Evolutionary conservation across 1,140 invertebrate species (phyloP).

Genomic region (Drosophila ambigua): DNA sequence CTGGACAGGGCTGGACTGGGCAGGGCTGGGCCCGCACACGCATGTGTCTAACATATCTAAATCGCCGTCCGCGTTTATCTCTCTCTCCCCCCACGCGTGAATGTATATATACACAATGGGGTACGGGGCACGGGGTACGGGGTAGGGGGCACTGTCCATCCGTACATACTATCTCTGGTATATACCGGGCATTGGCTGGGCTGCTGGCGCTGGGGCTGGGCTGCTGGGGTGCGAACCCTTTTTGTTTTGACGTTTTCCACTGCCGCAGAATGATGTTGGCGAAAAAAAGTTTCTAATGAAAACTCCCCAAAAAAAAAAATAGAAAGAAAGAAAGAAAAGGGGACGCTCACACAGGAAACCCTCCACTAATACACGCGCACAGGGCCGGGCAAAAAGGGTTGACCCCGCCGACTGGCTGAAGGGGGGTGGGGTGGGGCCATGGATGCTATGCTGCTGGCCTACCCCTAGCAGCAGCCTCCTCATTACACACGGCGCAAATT

Average conservation of each 20-base stretch:
- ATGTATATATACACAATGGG: background rate
- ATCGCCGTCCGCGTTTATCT: slow-evolving; percentile 67
- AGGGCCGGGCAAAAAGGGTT: slow-evolving; percentile 35
- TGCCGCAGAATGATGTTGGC: slow-evolving; percentile 59
- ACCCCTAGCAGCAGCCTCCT: slow-evolving; percentile 19
- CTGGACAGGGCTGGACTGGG: background rate
- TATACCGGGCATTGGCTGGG: background rate
- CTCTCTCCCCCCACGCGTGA: slow-evolving; percentile 3
- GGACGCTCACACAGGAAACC: slow-evolving; percentile 6
- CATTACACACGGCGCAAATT: slow-evolving; percentile 59
- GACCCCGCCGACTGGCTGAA: slow-evolving; percentile 14
- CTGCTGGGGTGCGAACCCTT: slow-evolving; percentile 54
- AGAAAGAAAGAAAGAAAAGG: slow-evolving; percentile 33
- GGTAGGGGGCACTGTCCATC: background rate
- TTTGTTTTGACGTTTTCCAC: slow-evolving; percentile 59
- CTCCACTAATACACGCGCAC: slow-evolving; percentile 48
- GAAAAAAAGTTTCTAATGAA: slow-evolving; percentile 73
- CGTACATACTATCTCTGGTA: slow-evolving; percentile 39
- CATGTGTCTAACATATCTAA: slow-evolving; percentile 79
- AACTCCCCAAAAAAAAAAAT: slow-evolving; percentile 56
- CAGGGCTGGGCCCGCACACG: slow-evolving; percentile 36
- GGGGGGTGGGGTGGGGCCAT: background rate
- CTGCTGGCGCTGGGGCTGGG: too few species aligned
- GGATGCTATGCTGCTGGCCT: background rate
- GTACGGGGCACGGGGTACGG: too few species aligned